Percentiles rank a stretch among this genome's conserved stretches.
Evolutionary conservation across 2,888 invertebrate species (phyloP).

Genomic region (Meiosimyza decipiens): DNA sequence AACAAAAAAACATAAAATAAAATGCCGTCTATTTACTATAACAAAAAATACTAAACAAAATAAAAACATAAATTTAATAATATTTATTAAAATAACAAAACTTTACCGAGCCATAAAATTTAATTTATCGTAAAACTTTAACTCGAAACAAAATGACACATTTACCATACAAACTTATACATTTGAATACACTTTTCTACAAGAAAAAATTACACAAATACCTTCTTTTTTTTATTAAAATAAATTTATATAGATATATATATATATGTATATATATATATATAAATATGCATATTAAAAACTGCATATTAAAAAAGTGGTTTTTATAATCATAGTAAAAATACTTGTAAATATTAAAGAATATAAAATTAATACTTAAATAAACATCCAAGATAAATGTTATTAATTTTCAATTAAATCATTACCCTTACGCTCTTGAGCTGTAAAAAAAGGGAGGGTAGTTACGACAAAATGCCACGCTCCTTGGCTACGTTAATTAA

Average conservation of each 20-base stretch:
- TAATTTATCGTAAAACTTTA: conserved; percentile 57
- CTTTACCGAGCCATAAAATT: conserved; percentile 66
- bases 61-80: conserved; percentile 43
- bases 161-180: conserved; percentile 41
- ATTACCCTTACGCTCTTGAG: no score
- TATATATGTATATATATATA: conserved; percentile 40
- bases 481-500: no score
- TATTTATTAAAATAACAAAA: conserved; percentile 47
- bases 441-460: no score
- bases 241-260: conserved; percentile 17
- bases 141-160: conserved; percentile 49
- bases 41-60: conserved; percentile 25
- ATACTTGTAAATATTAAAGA: conserved; percentile 37
- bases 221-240: conserved; percentile 26
- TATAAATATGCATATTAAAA: conserved; percentile 44
- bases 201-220: conserved; percentile 40
- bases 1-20: conserved; percentile 27
- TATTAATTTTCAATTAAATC: conserved; percentile 22
- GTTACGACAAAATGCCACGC: no score
- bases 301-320: conserved; percentile 44
- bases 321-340: conserved; percentile 38
- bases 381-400: conserved; percentile 43
- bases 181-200: conserved; percentile 17
- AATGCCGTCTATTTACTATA: conserved; percentile 25
- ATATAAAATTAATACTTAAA: conserved; percentile 40